Evolutionary conservation across 1,140 invertebrate species (phyloP), one percentile per base, ranked within the genome.

Genomic region (Nymphalis io): DNA sequence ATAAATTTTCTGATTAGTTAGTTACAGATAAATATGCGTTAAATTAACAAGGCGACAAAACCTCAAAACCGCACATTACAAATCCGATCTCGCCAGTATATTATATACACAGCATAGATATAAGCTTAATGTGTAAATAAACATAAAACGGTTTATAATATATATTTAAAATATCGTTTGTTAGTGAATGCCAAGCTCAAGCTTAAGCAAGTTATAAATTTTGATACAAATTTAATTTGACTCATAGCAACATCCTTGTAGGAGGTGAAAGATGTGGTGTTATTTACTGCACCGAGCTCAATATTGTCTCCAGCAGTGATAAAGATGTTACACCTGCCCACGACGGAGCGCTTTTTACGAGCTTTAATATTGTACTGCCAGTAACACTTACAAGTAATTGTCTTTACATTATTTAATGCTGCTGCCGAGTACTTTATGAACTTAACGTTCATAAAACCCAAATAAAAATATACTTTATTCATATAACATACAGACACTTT

Each of bases 281-380:
- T 95, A 40, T 95, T 92, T 78, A 88, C 89, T 13, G 85, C 92
- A 2, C 81, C 93, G 10, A 69, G 69, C 42, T 83, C 81, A 16
- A 87, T 93, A 60, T 73, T 94, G 46, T 92, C 84, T 16, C 72
- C 84, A 1, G 87, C 93, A 60, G 92, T 94, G 57, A 90, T 95
- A 18, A 87, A 92, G 16, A 90, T 93, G 57, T 83, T 94, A 53
- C 94, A 94, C 72, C 80, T 92, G 21, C 83, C 85, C 23, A 78
- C 91, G n/a, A 89, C 92, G 3, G 93, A 95, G 70, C 86, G 92
- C 57, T 93, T 95, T 80, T 76, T 95, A 48, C 88, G 94, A 73
- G 91, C 93, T 38, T 83, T 93, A 33, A 93, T 95, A 55, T 80
- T 95, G 13, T 95, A 94, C 79, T 93, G 93, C 73, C 93, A 94